These are phyloP conservation scores for Netelia inedita DNA, from an alignment of 2,888 invertebrate genomes.

Conservation along the genomic window DNA sequence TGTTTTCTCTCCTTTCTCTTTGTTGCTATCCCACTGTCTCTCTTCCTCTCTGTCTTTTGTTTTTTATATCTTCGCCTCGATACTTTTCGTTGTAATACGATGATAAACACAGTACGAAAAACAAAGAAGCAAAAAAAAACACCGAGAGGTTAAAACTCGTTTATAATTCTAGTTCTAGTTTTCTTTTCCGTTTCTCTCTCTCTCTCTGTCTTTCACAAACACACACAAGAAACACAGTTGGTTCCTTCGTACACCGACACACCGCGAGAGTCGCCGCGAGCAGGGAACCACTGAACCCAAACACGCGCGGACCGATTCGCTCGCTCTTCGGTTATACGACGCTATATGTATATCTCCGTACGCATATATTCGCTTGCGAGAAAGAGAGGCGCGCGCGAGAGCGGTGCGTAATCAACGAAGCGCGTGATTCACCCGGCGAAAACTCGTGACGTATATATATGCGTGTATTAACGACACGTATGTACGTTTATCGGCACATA, in stretches of 20 bases:
- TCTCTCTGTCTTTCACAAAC: background rate
- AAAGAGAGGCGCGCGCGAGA: constrained; percentile 19
- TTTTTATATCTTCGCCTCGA: background rate
- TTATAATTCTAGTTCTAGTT: background rate
- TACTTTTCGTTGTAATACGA: too few relatives aligned
- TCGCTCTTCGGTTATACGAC: constrained; percentile 30
- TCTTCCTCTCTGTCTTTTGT: background rate
- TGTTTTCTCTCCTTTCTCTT: constrained; percentile 24
- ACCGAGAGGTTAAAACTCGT: too few relatives aligned
- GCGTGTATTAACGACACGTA: constrained; percentile 4
- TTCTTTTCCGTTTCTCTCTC: background rate
- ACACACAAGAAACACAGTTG: background rate
- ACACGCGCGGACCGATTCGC: constrained; percentile 54
- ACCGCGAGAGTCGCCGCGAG: too few relatives aligned
- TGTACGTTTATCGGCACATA: background rate
- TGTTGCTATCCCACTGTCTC: constrained; percentile 2
- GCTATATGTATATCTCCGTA: constrained; percentile 23
- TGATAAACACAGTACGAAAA: too few relatives aligned
- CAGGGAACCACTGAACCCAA: constrained; percentile 21
- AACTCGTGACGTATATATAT: constrained; percentile 69
- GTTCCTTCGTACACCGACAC: background rate
- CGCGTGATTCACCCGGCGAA: constrained; percentile 81
- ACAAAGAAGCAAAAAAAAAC: too few relatives aligned
- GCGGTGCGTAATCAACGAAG: constrained; percentile 70
- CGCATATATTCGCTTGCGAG: constrained; percentile 26